Conservation (phyloP, 1,140 invertebrate genomes). For the Ditylenchus dipsaci region DNA sequence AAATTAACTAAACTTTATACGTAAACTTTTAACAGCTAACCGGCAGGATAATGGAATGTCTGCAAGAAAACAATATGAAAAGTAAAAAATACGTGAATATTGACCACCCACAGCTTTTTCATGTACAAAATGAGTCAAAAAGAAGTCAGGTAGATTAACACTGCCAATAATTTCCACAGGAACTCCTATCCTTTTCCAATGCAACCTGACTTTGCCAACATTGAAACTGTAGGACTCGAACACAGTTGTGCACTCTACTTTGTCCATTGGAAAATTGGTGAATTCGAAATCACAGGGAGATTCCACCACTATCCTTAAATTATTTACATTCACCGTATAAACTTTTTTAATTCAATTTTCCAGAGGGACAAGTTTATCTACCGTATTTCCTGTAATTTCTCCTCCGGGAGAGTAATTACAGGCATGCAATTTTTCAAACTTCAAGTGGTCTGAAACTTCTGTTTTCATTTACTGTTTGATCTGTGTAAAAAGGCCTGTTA, state of each 20-base stretch:
- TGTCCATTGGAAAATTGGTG: slow-evolving; percentile 46
- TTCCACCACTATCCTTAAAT: slow-evolving; percentile 49
- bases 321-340: background rate
- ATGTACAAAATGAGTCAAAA: slow-evolving; percentile 46
- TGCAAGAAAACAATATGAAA: background rate
- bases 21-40: slow-evolving; percentile 9
- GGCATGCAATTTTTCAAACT: too few species aligned
- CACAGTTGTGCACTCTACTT: slow-evolving; percentile 53
- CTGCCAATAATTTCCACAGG: slow-evolving; percentile 57
- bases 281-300: slow-evolving; percentile 57
- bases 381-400: too few species aligned
- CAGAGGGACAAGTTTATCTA: background rate
- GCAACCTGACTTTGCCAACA: slow-evolving; percentile 55
- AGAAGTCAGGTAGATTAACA: slow-evolving; percentile 54
- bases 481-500: too few species aligned
- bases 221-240: slow-evolving; percentile 57
- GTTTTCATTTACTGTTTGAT: too few species aligned
- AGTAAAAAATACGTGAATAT: background rate
- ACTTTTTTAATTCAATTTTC: too few species aligned
- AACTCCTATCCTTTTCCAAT: slow-evolving; percentile 52
- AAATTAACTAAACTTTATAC: too few species aligned
- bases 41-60: slow-evolving; percentile 57
- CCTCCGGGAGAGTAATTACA: too few species aligned
- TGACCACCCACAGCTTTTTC: slow-evolving; percentile 40
- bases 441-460: too few species aligned